Evolutionary conservation across 2,888 invertebrate genomes (phyloP).

Genomic region (Scrobipalpa costella): DNA sequence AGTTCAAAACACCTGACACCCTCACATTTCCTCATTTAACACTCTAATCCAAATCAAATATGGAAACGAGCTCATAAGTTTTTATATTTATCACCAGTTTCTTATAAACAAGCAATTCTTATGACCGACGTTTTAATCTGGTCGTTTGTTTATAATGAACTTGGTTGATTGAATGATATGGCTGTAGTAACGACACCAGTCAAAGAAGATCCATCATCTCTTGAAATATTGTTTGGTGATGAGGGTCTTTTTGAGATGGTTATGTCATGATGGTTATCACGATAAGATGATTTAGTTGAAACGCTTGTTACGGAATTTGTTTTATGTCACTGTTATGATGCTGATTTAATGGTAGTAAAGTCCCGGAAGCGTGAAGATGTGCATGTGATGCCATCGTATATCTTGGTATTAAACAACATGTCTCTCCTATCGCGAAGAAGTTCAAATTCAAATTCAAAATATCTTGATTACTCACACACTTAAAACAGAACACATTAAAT

Average conservation of each 20-base stretch:
- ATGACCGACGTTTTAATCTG: conserved; percentile 44
- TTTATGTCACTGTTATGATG: conserved; percentile 13
- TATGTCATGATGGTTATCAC: conserved; percentile 11
- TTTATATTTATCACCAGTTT: conserved; percentile 52
- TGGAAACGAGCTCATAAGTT: conserved; percentile 51
- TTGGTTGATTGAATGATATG: conserved; percentile 57
- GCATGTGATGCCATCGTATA: not conserved
- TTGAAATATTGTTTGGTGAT: not conserved
- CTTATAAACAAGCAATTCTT: conserved; percentile 48
- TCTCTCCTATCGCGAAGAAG: no score
- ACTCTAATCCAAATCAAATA: conserved; percentile 49
- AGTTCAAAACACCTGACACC: conserved; percentile 24
- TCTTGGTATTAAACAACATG: no score
- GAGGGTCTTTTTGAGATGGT: conserved; percentile 11
- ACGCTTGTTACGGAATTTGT: conserved; percentile 22
- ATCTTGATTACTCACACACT: no score
- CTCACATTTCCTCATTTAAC: conserved; percentile 24
- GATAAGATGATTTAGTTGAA: conserved; percentile 26
- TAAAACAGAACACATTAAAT: no score
- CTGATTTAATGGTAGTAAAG: conserved; percentile 13
- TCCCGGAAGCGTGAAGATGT: conserved; percentile 8
- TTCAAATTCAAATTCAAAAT: no score
- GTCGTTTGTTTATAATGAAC: conserved; percentile 52
- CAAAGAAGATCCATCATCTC: conserved; percentile 25
- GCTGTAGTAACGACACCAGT: conserved; percentile 42